Conservation (phyloP, 2,113 vertebrate genomes). For the Microtus richardsoni region DNA sequence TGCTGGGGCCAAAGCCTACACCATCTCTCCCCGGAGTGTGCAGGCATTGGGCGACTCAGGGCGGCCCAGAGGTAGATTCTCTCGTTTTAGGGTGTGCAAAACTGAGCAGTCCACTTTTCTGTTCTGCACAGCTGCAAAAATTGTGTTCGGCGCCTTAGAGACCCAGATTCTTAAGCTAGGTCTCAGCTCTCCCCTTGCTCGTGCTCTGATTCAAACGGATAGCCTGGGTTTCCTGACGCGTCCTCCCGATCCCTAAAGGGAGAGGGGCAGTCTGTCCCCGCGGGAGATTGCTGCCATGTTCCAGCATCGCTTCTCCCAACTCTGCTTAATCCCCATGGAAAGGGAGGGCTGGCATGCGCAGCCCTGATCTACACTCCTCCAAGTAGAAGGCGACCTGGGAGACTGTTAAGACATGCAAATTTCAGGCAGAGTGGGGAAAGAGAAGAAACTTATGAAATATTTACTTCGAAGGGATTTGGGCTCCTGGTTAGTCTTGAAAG, state of each 20-base stretch:
- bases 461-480: background rate
- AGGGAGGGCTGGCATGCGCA: background rate
- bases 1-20: conserved; percentile 8
- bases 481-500: background rate
- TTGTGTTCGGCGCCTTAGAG: background rate
- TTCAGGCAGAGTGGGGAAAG: background rate
- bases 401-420: background rate
- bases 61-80: background rate
- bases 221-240: background rate
- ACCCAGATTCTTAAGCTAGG: background rate
- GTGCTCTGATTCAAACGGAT: background rate
- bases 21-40: background rate
- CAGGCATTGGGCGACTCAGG: background rate
- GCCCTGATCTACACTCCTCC: background rate
- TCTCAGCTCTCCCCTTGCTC: background rate
- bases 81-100: background rate
- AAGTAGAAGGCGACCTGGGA: background rate
- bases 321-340: background rate
- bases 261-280: background rate
- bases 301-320: background rate
- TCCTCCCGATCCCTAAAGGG: background rate
- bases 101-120: background rate
- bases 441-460: conserved; percentile 18
- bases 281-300: background rate
- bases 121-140: background rate